Base-by-base conservation (phyloP, 1,140 invertebrate species). In the Neodiprion fabricii region DNA sequence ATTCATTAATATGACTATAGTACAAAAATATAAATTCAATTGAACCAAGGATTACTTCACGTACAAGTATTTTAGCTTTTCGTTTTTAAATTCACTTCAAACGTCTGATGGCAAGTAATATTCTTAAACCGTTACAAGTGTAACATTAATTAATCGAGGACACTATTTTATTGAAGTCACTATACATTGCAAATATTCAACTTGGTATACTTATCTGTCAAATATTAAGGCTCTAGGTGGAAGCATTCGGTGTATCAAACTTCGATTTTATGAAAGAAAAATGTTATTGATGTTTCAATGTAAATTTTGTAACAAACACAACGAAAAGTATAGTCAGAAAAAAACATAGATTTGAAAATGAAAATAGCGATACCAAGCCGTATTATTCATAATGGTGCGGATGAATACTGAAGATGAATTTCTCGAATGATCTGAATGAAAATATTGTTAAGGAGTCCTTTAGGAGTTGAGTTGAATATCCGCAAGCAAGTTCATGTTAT, bases 1-100 rank as follows among this genome's bases (percentile, higher is more conserved):
- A 61, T 17, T 61, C 53, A 7, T 61, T 17, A 61, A 40, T 40
- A 40, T 40, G 53, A n/a, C 11, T 61, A 61, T 12, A 61, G 53
- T 61, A 61, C 53, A 61, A 61, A 61, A 61, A 61, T 61, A 61
- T 61, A 61, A 40, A 61, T 61, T 61, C 53, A 61, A 61, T 61
- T 61, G n/a, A 61, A 61, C 9, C n/a, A 17, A 61, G 53, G 53
- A 61, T 61, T 61, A 61, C 53, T 61, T 61, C 53, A 61, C 53
- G 11, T 61, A 14, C 28, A 40, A 40, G 5, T 40, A 3, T 40
- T 40, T 40, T 61, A 61, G 53, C 9, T 61, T 17, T 17, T 61
- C 53, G n/a, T 61, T 40, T 40, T 40, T 40, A 5, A 3, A 40
- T 40, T 61, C n/a, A 17, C n/a, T 61, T 12, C 5, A 61, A 61